phyloP scores from a whole-genome alignment of 2,888 invertebrate genomes.

The Tubulanus polymorphus region DNA sequence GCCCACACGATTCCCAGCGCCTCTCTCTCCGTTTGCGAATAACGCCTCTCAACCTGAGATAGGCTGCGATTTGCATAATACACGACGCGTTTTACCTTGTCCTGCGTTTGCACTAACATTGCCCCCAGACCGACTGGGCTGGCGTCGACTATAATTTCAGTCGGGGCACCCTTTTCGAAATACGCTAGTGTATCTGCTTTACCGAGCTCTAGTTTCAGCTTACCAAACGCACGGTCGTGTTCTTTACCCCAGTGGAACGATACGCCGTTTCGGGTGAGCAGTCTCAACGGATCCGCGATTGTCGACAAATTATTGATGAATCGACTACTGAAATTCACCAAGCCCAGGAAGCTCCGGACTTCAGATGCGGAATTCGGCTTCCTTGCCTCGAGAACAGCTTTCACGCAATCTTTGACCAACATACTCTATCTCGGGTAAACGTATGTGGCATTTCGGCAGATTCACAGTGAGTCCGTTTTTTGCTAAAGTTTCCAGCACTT shows the following conservation, averaged over 20 bases:
- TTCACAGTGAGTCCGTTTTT: slow-evolving; percentile 22
- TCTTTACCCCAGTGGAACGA: background rate
- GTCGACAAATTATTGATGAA: slow-evolving; percentile 17
- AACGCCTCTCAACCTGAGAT: slow-evolving; percentile 24
- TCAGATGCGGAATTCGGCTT: slow-evolving; percentile 15
- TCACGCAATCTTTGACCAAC: background rate
- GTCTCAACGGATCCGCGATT: slow-evolving; percentile 2
- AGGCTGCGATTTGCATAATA: slow-evolving; percentile 25
- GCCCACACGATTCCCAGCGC: slow-evolving; percentile 29
- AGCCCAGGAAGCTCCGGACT: slow-evolving; percentile 19
- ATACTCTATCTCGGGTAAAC: slow-evolving; percentile 9
- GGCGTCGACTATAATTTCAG: slow-evolving; percentile 19
- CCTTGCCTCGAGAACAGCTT: slow-evolving; percentile 9
- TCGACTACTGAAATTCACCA: slow-evolving; percentile 14
- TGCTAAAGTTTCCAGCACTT: slow-evolving; percentile 15
- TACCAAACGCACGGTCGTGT: slow-evolving; percentile 14
- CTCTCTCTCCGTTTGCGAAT: slow-evolving; percentile 31
- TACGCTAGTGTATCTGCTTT: too few relatives aligned
- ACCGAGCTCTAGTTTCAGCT: too few relatives aligned
- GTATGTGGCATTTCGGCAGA: slow-evolving; percentile 22
- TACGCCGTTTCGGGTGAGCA: slow-evolving; percentile 1
- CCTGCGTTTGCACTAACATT: slow-evolving; percentile 16
- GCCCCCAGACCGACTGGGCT: slow-evolving; percentile 17
- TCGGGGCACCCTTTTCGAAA: slow-evolving; percentile 14
- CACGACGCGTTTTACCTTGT: slow-evolving; percentile 19